Evolutionary conservation across 2,888 invertebrate genomes (phyloP), one percentile per base, ranked within the genome.

Genomic region (Iphiclides podalirius): DNA sequence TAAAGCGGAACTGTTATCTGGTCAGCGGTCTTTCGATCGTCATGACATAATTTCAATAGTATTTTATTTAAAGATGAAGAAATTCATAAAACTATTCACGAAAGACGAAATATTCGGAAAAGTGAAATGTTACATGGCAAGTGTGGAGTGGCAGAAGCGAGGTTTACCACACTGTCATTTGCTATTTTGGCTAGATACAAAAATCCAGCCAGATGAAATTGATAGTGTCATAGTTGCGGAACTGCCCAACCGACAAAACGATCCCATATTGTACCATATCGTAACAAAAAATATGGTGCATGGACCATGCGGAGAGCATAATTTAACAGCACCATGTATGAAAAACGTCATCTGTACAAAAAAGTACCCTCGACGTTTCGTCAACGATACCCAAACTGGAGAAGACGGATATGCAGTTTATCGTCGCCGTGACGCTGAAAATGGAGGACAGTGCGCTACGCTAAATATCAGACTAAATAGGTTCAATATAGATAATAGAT

Each of bases 41-140:
- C 66, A 70, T 51, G 67, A 72, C 50, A 46, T 72, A 15, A 51
- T 59, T 26, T 61, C 66, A 12, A 47, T 61, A 33, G 53, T 64
- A 1, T 64, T 66, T 57, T 47, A 47, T 36, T 46, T 60, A 52
- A 36, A 36, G 16, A n/a, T 15, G 12, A 15, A 43, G 31, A 43
- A 17, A 35, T n/a, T 13, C 1, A 9, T 11, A 31, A 31, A 31
- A 31, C 4, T 31, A 31, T 31, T 31, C 2, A 31, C 31, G 4
- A 31, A 31, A 31, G 31, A 31, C 11, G 31, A n/a, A 1, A 39
- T 23, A n/a, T 39, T 39, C 14, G 20, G 39, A 2, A 12, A 8
- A 9, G 23, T 20, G 2, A 26, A 39, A 12, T 17, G 16, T 38
- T 40, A 31, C 6, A 37, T 44, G 31, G 23, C 12, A 14, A 35